Percentiles rank a stretch among this genome's conserved stretches.
Conservation (phyloP, 2,888 invertebrate species). For the Tenodera sinensis region DNA sequence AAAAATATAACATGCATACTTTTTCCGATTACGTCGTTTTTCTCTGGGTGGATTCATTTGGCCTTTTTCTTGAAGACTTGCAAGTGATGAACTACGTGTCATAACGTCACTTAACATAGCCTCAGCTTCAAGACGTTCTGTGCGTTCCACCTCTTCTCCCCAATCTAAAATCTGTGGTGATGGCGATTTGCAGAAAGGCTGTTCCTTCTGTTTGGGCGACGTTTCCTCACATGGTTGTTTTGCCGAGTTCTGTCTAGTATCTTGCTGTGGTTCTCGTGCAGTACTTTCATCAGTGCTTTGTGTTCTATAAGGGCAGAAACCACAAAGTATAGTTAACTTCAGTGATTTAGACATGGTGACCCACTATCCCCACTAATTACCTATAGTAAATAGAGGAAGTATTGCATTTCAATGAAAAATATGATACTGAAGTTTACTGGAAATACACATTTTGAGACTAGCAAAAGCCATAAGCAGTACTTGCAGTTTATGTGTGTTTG, state of each 20-base stretch:
- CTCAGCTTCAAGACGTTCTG: conserved; percentile 49
- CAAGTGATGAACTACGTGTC: conserved; percentile 53
- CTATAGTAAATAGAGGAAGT: no score
- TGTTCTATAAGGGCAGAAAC: neutral
- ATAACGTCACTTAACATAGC: conserved; percentile 43
- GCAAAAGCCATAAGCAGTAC: no score
- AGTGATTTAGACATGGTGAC: no score
- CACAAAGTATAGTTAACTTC: no score
- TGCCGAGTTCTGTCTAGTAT: neutral
- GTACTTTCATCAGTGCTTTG: neutral
- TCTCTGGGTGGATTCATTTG: conserved; percentile 9
- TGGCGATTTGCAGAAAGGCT: conserved; percentile 7
- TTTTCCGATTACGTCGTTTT: conserved; percentile 32
- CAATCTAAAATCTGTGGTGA: conserved; percentile 48
- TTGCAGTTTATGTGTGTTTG: no score
- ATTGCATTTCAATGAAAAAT: no score
- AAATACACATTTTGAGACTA: no score
- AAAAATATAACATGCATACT: neutral
- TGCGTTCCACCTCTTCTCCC: conserved; percentile 59
- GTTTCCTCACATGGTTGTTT: neutral
- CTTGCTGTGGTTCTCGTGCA: neutral
- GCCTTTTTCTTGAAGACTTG: conserved; percentile 43
- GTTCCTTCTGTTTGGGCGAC: neutral
- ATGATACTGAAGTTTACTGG: no score
- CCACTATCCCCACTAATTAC: no score